Base-by-base conservation (phyloP, 2,797 vertebrate species). In the Tangara arthus region DNA sequence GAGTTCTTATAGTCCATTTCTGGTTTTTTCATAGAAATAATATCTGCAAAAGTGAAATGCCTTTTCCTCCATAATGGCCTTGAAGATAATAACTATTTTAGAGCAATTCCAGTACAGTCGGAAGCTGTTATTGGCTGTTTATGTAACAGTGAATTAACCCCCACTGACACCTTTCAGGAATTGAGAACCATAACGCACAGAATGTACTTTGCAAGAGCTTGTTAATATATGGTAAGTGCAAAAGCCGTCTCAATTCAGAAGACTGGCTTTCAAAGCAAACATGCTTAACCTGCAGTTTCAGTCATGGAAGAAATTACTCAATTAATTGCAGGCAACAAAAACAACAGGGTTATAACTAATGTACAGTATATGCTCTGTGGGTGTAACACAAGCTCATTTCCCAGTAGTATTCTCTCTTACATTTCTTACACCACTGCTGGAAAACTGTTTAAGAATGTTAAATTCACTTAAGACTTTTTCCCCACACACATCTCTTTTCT, bases 91-190 rank as follows among this genome's bases (percentile, higher is more conserved):
- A 89, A 92, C 79, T 95, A 85, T 94, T 97, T 96, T 89, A 78
- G 82, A 96, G 85, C 82, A 89, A 87, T 79, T 95, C 64, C 84
- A 88, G 65, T n/a, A 55, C 53, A 93, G 71, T 72, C 28, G 82
- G 91, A 81, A 50, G 64, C 88, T 89, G 89, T 89, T 94, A 93
- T 22, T 90, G 71, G 85, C 75, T 93, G 88, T 96, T 95, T 96
- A 95, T 73, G 60, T 94, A 96, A 97, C 82, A 91, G 70, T 52
- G 86, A 94, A 91, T 93, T 95, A 97, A 97, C 93, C 94, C 95
- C 81, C 89, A 94, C 65, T 4, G 49, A 76, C 66, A 93, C 82
- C 92, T 92, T 89, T 92, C 87, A 93, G 82, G 92, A 95, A 94
- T 82, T 92, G 64, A 84, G 63, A 95, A 53, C 72, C 77, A 41